Evolutionary conservation across 92 coral and sea anemone genomes (phyloP).

Genomic region (Parazoanthus atlanticus): DNA sequence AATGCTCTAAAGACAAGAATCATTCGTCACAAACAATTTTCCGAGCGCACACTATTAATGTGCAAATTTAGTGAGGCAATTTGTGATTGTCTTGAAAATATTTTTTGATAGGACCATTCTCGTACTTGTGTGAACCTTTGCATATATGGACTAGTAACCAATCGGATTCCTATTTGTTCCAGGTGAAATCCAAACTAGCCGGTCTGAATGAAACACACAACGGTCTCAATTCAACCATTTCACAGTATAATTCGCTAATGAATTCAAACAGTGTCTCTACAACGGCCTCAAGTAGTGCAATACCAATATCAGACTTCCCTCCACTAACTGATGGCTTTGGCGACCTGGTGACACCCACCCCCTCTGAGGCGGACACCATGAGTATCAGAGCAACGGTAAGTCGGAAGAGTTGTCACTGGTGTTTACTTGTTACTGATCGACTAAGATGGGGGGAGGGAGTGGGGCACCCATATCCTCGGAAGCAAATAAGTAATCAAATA

Average conservation of each 20-base stretch:
- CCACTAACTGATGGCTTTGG: slow-evolving; percentile 93
- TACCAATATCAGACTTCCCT: slow-evolving; percentile 87
- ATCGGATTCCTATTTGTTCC: neutral
- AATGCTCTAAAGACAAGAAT: too few relatives aligned
- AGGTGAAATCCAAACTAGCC: slow-evolving; percentile 89
- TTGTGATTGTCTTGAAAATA: too few relatives aligned
- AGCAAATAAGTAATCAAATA: too few relatives aligned
- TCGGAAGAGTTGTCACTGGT: neutral
- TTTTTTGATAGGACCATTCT: too few relatives aligned
- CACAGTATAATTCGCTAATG: slow-evolving; percentile 91
- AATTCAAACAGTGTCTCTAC: slow-evolving; percentile 70
- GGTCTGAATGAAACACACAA: slow-evolving; percentile 88
- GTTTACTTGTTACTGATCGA: too few relatives aligned
- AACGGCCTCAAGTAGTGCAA: slow-evolving; percentile 64
- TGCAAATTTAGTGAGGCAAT: too few relatives aligned
- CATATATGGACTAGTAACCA: too few relatives aligned
- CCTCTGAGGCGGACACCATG: slow-evolving; percentile 98
- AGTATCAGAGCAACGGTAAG: slow-evolving; percentile 99
- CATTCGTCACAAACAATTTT: too few relatives aligned
- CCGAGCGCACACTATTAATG: too few relatives aligned
- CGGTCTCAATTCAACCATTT: slow-evolving; percentile 85
- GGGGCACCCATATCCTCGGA: too few relatives aligned
- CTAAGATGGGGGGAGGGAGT: too few relatives aligned
- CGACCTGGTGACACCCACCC: slow-evolving; percentile 89
- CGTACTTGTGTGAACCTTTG: neutral